Evolutionary conservation across 2,888 invertebrate genomes (phyloP), one percentile per base, ranked within the genome.

Genomic region (Crocallis elinguaria): DNA sequence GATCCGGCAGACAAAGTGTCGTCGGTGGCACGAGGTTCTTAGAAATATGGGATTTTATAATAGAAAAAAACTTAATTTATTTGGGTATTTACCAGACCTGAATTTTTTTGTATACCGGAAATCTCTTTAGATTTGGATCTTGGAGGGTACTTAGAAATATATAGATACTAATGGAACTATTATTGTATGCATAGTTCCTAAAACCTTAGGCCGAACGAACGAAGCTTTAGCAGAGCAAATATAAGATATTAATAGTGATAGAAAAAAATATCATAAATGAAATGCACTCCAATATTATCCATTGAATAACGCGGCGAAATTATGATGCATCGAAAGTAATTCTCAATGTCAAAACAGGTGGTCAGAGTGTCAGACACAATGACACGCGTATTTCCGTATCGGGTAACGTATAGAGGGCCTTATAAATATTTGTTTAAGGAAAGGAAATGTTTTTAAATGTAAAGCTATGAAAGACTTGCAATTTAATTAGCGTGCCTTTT

Each of bases 341-440:
- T 49, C 66, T 65, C 73, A 82, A 80, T 81, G 77, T 71, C 76
- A 71, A 64, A 72, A 70, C 77, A 77, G 73, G 75, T 81, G 75
- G 66, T 70, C 67, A 14, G 12, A 36, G 29, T 30, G 27, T 16
- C 41, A 43, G 44, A 52, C 39, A 38, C 51, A 46, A 43, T 38
- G 53, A 43, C 30, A 23, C 17, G 36, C 33, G 43, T 48, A 27
- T 51, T 52, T 53, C 48, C 43, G 48, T 43, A 29, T 43, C 13
- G 33, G 21, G 36, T 29, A 35, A 43, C 45, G 27, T 29, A 13
- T 33, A 29, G 27, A 44, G 43, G 25, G 32, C 30, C 14, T 49
- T 49, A 45, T 35, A 56, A 50, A 36, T 59, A 62, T 57, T 58
- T 50, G 42, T 36, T 56, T 57, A 60, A 65, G 42, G 52, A 51